Conservation (phyloP, 35 echinoderm and acorn worm species). For the Amphiura filiformis region DNA sequence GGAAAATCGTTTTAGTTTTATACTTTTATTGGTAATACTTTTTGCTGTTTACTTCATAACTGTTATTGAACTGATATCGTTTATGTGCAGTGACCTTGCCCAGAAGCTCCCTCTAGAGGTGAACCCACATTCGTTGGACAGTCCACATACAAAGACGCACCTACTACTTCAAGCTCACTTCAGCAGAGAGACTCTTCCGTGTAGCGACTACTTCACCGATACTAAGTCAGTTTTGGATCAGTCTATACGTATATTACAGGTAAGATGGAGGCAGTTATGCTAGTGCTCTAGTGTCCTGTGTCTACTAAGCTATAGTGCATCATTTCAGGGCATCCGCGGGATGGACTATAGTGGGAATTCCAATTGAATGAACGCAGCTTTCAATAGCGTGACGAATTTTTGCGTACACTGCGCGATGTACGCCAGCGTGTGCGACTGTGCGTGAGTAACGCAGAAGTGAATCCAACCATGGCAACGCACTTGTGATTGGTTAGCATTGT, state of each 20-base stretch:
- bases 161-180: slow-evolving; percentile 84
- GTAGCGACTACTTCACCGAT: slow-evolving; percentile 87
- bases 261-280: no score
- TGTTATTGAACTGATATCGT: background rate
- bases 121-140: slow-evolving; percentile 70
- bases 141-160: slow-evolving; percentile 69
- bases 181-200: slow-evolving; percentile 56
- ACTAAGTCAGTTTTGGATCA: slow-evolving; percentile 86
- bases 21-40: background rate
- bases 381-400: no score
- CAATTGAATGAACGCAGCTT: no score
- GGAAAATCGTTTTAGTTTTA: background rate
- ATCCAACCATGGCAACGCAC: no score
- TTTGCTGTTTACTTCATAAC: background rate
- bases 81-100: slow-evolving; percentile 68
- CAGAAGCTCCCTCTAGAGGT: slow-evolving; percentile 85
- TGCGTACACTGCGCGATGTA: no score
- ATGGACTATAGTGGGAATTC: no score
- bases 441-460: no score
- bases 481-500: no score
- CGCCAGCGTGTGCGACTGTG: no score
- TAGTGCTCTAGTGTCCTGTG: no score
- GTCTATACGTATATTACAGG: slow-evolving; percentile 66
- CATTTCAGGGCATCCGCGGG: no score
- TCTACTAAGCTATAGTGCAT: no score